phyloP scores from a whole-genome alignment of 2,888 invertebrate genomes.

The Euclidia mi region DNA sequence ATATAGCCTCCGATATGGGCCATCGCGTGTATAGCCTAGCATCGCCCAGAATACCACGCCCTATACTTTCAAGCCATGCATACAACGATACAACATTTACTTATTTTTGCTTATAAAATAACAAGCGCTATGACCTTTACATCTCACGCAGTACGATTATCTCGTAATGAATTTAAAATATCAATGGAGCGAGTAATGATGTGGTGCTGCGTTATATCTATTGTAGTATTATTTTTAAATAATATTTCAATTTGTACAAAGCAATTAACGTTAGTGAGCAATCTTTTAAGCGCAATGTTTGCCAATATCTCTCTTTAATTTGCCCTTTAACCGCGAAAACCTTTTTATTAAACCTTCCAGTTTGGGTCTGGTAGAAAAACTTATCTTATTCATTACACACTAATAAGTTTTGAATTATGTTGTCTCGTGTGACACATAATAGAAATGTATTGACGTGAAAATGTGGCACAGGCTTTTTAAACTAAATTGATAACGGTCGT shows the following conservation, averaged over 20 bases:
- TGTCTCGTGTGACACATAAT: too few relatives aligned
- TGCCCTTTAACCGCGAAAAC: not conserved
- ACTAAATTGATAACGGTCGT: too few relatives aligned
- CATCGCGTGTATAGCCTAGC: slow-evolving; percentile 62
- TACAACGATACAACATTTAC: slow-evolving; percentile 19
- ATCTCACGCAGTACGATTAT: slow-evolving; percentile 17
- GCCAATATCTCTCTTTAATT: not conserved
- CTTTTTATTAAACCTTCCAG: not conserved
- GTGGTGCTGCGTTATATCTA: not conserved
- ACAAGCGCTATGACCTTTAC: slow-evolving; percentile 30
- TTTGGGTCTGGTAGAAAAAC: too few relatives aligned
- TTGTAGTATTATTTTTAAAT: not conserved
- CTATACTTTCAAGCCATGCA: slow-evolving; percentile 45
- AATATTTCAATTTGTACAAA: not conserved
- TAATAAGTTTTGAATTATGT: too few relatives aligned
- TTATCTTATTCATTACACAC: too few relatives aligned
- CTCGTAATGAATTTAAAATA: slow-evolving; percentile 6
- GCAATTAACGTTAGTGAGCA: not conserved
- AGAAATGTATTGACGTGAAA: too few relatives aligned
- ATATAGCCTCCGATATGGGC: slow-evolving; percentile 64
- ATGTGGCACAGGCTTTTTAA: too few relatives aligned
- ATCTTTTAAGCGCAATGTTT: slow-evolving; percentile 3
- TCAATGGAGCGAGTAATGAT: not conserved
- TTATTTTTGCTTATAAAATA: slow-evolving; percentile 29
- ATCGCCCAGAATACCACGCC: slow-evolving; percentile 50